A percentile compares a stretch with the other conserved stretches of the same genome.
Conservation (phyloP, 1,140 invertebrate genomes). For the Nasonia giraulti region DNA sequence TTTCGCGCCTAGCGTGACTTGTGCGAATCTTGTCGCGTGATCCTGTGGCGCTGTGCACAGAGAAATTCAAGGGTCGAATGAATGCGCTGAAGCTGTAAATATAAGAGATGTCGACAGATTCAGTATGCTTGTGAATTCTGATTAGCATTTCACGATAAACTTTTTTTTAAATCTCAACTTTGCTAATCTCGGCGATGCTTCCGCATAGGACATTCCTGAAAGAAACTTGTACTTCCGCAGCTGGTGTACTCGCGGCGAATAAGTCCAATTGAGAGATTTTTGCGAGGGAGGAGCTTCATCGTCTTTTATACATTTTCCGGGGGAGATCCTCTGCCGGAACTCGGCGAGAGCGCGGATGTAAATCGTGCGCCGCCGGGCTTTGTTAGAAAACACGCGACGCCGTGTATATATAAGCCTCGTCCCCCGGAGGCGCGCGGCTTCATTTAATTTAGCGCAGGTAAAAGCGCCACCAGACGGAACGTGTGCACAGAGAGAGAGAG, state of each 20-base stretch:
- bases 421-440: constrained; percentile 19
- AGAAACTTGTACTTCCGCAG: too few relatives aligned
- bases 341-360: constrained; percentile 4
- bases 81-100: too few relatives aligned
- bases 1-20: background rate
- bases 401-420: background rate
- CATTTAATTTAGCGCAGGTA: constrained; percentile 37
- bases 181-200: too few relatives aligned
- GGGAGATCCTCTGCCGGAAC: background rate
- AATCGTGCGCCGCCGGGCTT: constrained; percentile 16
- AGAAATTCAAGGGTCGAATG: too few relatives aligned
- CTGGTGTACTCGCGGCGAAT: background rate
- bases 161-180: too few relatives aligned
- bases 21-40: too few relatives aligned
- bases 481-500: background rate
- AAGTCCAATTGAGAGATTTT: constrained; percentile 27
- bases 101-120: too few relatives aligned
- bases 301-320: constrained; percentile 13
- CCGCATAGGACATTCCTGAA: too few relatives aligned
- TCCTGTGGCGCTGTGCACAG: too few relatives aligned
- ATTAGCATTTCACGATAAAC: too few relatives aligned
- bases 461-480: background rate
- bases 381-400: constrained; percentile 30
- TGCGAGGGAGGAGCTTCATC: background rate
- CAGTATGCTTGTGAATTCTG: too few relatives aligned